phyloP scores from a whole-genome alignment of 2,888 invertebrate species.

The Trissolcus japonicus region DNA sequence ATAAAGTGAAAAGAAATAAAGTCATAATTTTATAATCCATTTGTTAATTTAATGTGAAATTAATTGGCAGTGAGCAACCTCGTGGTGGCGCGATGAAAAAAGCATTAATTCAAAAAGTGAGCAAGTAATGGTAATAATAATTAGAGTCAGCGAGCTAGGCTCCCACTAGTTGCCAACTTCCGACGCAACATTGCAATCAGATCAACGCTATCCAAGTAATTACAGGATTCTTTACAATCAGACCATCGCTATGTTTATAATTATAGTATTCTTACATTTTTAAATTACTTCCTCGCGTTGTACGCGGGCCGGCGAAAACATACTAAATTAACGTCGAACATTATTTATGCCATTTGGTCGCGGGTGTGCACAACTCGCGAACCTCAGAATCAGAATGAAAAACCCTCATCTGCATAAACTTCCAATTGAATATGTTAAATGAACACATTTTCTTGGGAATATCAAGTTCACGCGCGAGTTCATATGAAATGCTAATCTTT shows the following conservation, averaged over 20 bases:
- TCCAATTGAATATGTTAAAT: conserved; percentile 57
- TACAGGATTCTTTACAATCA: conserved; percentile 60
- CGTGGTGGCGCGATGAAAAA: conserved; percentile 36
- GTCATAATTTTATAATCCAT: conserved; percentile 40
- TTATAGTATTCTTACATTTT: conserved; percentile 60
- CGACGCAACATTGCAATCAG: conserved; percentile 59
- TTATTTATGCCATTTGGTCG: conserved; percentile 57
- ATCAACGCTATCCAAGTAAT: conserved; percentile 60
- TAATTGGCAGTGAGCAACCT: conserved; percentile 40
- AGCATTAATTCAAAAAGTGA: conserved; percentile 59
- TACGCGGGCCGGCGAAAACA: conserved; percentile 52
- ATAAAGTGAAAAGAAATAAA: too few relatives aligned
- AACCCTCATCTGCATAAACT: conserved; percentile 48
- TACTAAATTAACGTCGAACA: conserved; percentile 58
- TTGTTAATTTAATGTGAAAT: conserved; percentile 54
- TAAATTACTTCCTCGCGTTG: conserved; percentile 58
- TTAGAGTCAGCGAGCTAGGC: conserved; percentile 56
- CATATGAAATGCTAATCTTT: conserved; percentile 52
- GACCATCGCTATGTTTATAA: conserved; percentile 60
- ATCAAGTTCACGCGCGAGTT: conserved; percentile 46
- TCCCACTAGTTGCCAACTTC: conserved; percentile 61
- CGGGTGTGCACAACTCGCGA: conserved; percentile 42
- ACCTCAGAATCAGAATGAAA: conserved; percentile 43
- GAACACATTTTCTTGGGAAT: conserved; percentile 51
- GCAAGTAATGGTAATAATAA: conserved; percentile 60